Conservation (phyloP, 2,113 vertebrate species). For the Pagrus major region DNA sequence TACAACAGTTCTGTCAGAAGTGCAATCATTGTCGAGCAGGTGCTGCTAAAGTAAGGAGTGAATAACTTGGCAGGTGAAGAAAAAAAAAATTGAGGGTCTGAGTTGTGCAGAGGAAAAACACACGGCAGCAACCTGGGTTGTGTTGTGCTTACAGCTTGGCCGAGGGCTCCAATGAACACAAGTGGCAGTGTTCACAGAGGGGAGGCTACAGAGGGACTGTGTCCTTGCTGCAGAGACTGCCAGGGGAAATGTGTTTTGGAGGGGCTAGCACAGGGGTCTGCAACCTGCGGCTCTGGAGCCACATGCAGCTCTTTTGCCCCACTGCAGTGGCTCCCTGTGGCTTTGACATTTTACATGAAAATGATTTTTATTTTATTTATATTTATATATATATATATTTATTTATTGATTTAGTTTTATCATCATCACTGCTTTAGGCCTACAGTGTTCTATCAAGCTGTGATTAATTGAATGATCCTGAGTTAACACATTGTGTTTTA, state of each 20-base stretch:
- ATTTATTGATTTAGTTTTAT: too few species aligned
- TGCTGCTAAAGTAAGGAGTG: not conserved
- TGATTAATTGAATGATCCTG: too few species aligned
- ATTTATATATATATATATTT: too few species aligned
- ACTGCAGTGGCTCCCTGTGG: too few species aligned
- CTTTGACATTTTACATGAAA: too few species aligned
- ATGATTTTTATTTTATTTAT: too few species aligned
- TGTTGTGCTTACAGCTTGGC: slow-evolving; percentile 29
- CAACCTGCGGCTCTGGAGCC: too few species aligned
- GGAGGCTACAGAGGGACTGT: slow-evolving; percentile 2
- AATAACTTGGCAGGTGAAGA: not conserved
- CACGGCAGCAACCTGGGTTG: not conserved
- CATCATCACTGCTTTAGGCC: too few species aligned
- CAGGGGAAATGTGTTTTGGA: not conserved
- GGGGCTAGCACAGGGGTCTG: too few species aligned
- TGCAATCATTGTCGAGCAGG: not conserved
- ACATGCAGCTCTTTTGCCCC: too few species aligned
- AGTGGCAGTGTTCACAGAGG: slow-evolving; percentile 18
- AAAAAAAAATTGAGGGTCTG: not conserved
- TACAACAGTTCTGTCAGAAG: not conserved
- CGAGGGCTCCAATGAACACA: slow-evolving; percentile 13
- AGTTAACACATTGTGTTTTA: too few species aligned
- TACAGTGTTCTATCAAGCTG: too few species aligned
- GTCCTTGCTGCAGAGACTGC: slow-evolving; percentile 15
- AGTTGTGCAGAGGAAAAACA: slow-evolving; percentile 20